Evolutionary conservation across 2,113 vertebrate species (phyloP).

Genomic region (Xenotilapia leptura): DNA sequence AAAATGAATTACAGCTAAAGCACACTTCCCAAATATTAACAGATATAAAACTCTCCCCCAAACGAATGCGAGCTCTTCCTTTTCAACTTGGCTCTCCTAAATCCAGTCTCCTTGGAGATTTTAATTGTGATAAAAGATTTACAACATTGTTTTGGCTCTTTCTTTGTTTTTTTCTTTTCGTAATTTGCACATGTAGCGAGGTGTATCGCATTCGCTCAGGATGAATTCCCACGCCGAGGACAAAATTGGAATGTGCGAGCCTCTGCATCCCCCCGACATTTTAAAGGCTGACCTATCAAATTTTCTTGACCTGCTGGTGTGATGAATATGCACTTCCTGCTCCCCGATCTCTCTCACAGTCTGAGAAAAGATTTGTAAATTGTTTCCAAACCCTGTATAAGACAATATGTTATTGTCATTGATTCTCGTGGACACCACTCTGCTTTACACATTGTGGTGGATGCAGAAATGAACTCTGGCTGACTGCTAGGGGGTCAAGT

Average conservation of each 20-base stretch:
- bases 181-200: constrained; percentile 47
- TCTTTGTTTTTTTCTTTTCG: not conserved
- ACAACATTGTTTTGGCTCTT: constrained; percentile 46
- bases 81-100: constrained; percentile 43
- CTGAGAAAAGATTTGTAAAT: constrained; percentile 38
- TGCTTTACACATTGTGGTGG: constrained; percentile 23
- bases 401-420: constrained; percentile 49
- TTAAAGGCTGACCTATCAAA: constrained; percentile 68
- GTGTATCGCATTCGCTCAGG: constrained; percentile 33
- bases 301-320: constrained; percentile 61
- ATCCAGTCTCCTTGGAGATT: constrained; percentile 27
- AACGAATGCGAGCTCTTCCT: constrained; percentile 31
- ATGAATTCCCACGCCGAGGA: constrained; percentile 61
- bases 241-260: constrained; percentile 66
- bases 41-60: constrained; percentile 41
- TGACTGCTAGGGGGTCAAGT: constrained; percentile 18
- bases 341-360: constrained; percentile 47
- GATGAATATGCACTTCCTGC: constrained; percentile 68
- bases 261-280: constrained; percentile 48
- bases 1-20: constrained; percentile 58
- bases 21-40: constrained; percentile 53
- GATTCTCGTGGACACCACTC: constrained; percentile 6
- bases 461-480: constrained; percentile 35
- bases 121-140: constrained; percentile 63
- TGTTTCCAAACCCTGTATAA: constrained; percentile 23